phyloP scores from a whole-genome alignment of 2,113 vertebrate genomes.

The Xyrauchen texanus region DNA sequence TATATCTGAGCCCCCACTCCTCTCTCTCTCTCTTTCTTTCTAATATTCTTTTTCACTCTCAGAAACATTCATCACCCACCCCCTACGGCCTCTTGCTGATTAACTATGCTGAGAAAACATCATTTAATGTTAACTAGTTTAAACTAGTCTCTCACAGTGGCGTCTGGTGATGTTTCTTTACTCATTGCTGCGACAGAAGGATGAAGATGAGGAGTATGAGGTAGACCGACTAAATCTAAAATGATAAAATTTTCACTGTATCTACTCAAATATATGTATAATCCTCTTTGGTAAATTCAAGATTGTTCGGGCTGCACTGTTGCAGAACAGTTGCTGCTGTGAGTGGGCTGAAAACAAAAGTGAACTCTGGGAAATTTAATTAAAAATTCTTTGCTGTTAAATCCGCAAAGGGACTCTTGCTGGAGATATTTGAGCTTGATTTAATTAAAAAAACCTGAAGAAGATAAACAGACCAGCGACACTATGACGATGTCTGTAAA shows the following conservation, averaged over 20 bases:
- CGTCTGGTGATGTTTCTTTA: constrained; percentile 74
- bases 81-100: constrained; percentile 52
- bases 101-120: constrained; percentile 58
- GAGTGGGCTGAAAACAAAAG: background rate
- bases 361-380: constrained; percentile 62
- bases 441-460: no score
- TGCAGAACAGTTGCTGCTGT: no score
- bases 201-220: constrained; percentile 70
- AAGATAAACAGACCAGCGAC: no score
- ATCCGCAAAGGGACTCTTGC: constrained; percentile 24
- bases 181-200: constrained; percentile 75
- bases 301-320: background rate
- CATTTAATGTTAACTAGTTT: no score
- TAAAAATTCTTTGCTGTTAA: constrained; percentile 68
- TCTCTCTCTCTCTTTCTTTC: constrained; percentile 31
- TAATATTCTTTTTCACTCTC: constrained; percentile 70
- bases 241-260: constrained; percentile 12
- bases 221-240: constrained; percentile 54
- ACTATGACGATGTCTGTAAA: no score
- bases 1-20: background rate
- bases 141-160: background rate
- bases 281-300: no score
- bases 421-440: background rate
- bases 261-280: background rate
- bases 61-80: constrained; percentile 71